Percentiles rank a stretch among this genome's conserved stretches.
phyloP scores from a whole-genome alignment of 2,113 vertebrate species.

The Cottus gobio region DNA sequence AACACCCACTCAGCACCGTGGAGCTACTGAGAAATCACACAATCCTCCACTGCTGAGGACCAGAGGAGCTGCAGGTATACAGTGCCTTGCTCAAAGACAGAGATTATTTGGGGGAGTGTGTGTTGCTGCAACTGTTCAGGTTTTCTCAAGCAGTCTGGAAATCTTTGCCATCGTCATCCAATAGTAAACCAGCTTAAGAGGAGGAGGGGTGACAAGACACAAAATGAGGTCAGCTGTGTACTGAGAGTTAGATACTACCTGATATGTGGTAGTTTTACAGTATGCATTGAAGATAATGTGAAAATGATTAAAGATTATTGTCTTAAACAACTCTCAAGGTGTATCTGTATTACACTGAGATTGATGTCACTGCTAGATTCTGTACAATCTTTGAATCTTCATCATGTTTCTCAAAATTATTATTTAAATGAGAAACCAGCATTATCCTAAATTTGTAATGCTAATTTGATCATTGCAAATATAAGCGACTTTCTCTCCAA shows the following conservation, averaged over 20 bases:
- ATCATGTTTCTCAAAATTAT: neutral
- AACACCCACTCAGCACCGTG: constrained; percentile 50
- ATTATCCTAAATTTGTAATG: neutral
- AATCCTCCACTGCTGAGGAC: neutral
- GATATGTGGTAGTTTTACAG: neutral
- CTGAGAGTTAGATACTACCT: neutral
- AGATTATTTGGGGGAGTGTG: neutral
- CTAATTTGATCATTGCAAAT: neutral
- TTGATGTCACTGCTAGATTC: neutral
- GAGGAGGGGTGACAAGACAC: neutral
- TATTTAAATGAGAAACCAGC: neutral
- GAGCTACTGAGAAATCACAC: constrained; percentile 19
- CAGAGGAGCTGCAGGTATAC: constrained; percentile 25
- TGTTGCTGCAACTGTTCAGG: neutral
- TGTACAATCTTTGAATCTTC: neutral
- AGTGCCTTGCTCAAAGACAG: constrained; percentile 32
- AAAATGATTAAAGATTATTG: neutral
- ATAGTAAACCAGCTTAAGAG: neutral
- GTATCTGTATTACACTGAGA: neutral
- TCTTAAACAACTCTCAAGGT: neutral
- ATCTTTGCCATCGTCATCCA: neutral
- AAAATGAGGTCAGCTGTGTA: neutral
- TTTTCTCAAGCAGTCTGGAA: neutral
- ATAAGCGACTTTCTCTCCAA: neutral
- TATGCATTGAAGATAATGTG: neutral